phyloP scores from a whole-genome alignment of 2,113 vertebrate species.

The Phocoena phocoena region DNA sequence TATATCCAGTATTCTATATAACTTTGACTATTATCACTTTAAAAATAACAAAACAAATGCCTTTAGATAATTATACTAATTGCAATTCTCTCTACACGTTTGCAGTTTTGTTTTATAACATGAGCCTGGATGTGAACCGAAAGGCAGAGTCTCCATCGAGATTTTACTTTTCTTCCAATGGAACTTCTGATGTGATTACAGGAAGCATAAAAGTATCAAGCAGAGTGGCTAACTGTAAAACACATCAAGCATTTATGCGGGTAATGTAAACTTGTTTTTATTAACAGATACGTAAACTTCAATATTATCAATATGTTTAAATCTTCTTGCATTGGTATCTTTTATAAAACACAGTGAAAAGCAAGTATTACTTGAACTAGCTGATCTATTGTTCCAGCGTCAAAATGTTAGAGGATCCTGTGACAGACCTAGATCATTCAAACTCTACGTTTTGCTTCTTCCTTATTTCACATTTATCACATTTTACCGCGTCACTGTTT shows the following conservation, averaged over 20 bases:
- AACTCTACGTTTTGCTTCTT: background rate
- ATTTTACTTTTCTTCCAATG: constrained; percentile 93
- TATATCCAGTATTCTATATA: background rate
- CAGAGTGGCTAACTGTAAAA: constrained; percentile 81
- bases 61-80: background rate
- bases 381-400: background rate
- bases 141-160: constrained; percentile 89
- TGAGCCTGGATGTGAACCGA: constrained; percentile 91
- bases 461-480: background rate
- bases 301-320: background rate
- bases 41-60: background rate
- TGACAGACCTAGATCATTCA: background rate
- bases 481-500: background rate
- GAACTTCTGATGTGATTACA: constrained; percentile 88
- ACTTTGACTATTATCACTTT: background rate
- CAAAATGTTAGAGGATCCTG: background rate
- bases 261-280: constrained; percentile 82
- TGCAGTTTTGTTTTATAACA: constrained; percentile 92
- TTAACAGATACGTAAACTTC: background rate
- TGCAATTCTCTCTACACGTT: background rate
- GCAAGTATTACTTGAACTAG: background rate
- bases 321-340: background rate
- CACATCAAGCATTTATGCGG: constrained; percentile 91
- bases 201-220: constrained; percentile 83
- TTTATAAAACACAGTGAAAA: background rate